Evolutionary conservation across 2,888 invertebrate genomes (phyloP), one percentile per base, ranked within the genome.

Genomic region (Pherbina coryleti): DNA sequence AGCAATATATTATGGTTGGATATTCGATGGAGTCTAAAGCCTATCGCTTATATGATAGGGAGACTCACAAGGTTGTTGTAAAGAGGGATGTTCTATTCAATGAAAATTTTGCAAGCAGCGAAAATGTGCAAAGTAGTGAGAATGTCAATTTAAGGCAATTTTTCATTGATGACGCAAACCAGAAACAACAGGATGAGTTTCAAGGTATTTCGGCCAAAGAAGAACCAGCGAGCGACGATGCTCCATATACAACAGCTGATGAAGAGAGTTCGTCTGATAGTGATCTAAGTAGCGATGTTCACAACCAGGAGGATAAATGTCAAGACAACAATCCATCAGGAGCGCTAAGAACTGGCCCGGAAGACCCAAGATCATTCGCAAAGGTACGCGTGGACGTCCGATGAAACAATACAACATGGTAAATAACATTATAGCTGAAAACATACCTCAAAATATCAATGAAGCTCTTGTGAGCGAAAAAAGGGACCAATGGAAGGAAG

Each of bases 1-100:
- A 77, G 25, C n/a, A n/a, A n/a, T n/a, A n/a, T n/a, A n/a, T n/a
- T n/a, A n/a, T n/a, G n/a, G n/a, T n/a, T n/a, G n/a, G 70, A 2
- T 71, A 71, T 25, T 51, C 71, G 28, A 14, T n/a, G 25, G 19
- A 28, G 25, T 55, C 75, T 2, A 75, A 75, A 22, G 75, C 75
- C 4, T 76, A 69, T 44, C 53, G 76, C 2, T 19, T 76, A 25
- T 76, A 53, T 37, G 75, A 75, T 19, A 14, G 9, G 22, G 60
- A n/a, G 9, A 60, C 22, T 19, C 60, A 22, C n/a, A 60, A 60
- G 34, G 25, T 73, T 7, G n/a, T 73, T 5, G 28, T 60, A 57
- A 22, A 19, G 17, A 55, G 73, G 55, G 73, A 73, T 57, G 73
- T 73, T 22, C 28, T 60, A 31, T 19, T 73, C 19, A 17, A 55